A percentile compares a stretch with the other conserved stretches of the same genome.
These are phyloP conservation scores for Mormoops blainvillei DNA, from an alignment of 2,113 vertebrate species.

Conservation along the genomic window DNA sequence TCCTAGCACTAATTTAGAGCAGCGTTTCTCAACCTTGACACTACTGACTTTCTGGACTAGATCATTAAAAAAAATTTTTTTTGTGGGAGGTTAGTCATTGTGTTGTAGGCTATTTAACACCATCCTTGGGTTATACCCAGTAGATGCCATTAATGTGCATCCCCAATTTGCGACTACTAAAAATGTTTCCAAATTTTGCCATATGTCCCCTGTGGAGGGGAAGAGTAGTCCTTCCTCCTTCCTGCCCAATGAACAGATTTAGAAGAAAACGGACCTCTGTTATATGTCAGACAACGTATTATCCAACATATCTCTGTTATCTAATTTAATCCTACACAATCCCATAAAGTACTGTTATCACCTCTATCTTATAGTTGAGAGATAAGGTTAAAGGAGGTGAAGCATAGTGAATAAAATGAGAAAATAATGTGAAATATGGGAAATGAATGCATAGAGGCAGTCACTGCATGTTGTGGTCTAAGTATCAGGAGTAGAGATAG, in stretches of 20 bases:
- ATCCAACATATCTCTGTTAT: background rate
- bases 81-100: background rate
- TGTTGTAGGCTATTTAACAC: background rate
- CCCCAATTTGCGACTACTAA: background rate
- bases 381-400: background rate
- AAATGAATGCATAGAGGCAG: background rate
- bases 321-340: background rate
- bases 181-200: background rate
- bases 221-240: background rate
- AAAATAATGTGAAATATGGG: background rate
- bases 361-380: background rate
- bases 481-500: background rate
- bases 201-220: background rate
- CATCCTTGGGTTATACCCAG: background rate
- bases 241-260: background rate
- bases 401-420: background rate
- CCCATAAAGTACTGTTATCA: background rate
- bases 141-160: background rate
- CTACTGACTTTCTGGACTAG: background rate
- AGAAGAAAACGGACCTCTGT: background rate
- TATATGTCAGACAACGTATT: background rate
- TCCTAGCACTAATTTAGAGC: background rate
- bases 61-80: background rate
- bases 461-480: background rate
- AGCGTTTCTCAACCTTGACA: background rate